Conservation (phyloP, 2,113 vertebrate genomes). For the Eulemur rufifrons region DNA sequence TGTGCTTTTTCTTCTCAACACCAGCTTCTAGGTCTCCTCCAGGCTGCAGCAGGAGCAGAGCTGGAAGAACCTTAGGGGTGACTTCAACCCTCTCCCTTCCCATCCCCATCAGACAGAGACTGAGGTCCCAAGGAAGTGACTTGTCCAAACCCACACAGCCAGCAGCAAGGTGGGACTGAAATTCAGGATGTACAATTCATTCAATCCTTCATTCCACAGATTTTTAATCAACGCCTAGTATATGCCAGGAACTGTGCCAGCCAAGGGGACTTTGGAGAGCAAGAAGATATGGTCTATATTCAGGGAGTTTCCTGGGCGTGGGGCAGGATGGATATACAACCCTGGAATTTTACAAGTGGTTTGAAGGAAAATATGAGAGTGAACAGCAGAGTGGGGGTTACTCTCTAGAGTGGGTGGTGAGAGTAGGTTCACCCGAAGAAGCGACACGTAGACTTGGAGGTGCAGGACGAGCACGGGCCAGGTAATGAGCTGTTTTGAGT, state of each 20-base stretch:
- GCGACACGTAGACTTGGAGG: not conserved
- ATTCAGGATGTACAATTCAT: not conserved
- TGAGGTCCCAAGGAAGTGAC: not conserved
- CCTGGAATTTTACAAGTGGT: not conserved
- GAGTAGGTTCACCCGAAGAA: not conserved
- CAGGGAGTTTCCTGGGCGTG: not conserved
- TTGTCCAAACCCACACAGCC: not conserved
- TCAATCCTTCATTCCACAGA: not conserved
- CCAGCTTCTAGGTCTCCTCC: too few species aligned
- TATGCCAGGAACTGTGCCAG: not conserved
- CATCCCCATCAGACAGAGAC: not conserved
- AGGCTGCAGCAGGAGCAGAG: not conserved
- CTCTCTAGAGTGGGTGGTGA: not conserved
- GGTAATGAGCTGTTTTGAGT: not conserved
- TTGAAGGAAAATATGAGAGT: not conserved
- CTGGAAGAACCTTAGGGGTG: not conserved
- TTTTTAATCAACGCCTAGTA: not conserved
- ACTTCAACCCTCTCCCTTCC: not conserved
- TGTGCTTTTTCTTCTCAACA: not conserved
- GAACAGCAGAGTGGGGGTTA: not conserved
- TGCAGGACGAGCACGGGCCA: too few species aligned
- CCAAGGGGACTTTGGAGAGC: not conserved
- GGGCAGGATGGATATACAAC: not conserved
- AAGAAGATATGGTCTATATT: not conserved
- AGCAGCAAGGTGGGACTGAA: not conserved